Base-by-base conservation (phyloP, 2,113 vertebrate species). In the Clarias magur region DNA sequence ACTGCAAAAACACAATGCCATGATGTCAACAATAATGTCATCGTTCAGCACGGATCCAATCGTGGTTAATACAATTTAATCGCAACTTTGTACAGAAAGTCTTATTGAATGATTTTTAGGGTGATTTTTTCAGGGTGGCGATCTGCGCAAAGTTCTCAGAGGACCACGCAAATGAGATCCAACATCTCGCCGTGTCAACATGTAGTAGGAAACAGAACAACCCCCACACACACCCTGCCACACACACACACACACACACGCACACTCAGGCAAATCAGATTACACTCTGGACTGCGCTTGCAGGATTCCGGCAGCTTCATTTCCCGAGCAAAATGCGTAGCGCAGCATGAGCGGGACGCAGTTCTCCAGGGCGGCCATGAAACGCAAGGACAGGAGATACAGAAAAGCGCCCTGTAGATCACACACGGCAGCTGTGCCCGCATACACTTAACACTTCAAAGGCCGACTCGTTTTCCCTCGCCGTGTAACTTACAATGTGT, bases 401-500 rank as follows among this genome's bases (percentile, higher is more conserved):
- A 34, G 56, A 76, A 81, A 70, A 87, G 42, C 86, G 68, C 83
- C 85, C 70, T 63, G 15, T 63, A 80, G 70, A 85, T 78, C 85
- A 80, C 70, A 83, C 30, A 89, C 63, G 82, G 65, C 59, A 87
- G 78, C 82, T 67, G 86, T 27, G 60, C 68, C 80, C 38, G 80
- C 75, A 85, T 70, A 80, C 62, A 88, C 86, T 89, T 86, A 88
- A 88, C 83, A 89, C 79, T 85, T 88, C 80, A 88, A 88, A 89
- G 88, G 79, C 87, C n/a, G 85, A 87, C 78, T 85, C 72, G 30
- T 83, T 88, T 89, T 85, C 89, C 65, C 83, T 87, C 83, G 16
- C 86, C 85, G 76, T 85, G 83, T 78, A 83, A 83, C 68, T 59
- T 67, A 82, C 80, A 76, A 79, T 65, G 80, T 87, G 68, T 80